These are phyloP conservation scores for Phania funesta DNA, from an alignment of 2,888 invertebrate genomes.

Conservation along the genomic window DNA sequence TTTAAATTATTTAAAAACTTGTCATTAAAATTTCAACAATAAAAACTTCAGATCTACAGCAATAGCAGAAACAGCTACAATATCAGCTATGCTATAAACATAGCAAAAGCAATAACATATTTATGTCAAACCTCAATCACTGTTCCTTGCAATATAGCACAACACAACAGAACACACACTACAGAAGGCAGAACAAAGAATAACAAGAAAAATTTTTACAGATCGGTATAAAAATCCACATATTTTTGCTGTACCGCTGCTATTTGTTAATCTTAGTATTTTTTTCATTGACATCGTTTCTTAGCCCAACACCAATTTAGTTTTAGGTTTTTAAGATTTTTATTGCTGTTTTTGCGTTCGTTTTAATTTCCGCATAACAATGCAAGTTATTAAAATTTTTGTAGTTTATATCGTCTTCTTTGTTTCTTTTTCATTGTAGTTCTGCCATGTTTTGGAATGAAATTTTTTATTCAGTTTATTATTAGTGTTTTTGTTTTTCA, in stretches of 20 bases:
- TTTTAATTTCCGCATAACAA: constrained; percentile 67
- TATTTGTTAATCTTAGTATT: constrained; percentile 22
- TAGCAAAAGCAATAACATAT: constrained; percentile 56
- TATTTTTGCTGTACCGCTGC: constrained; percentile 5
- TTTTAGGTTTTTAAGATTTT: background rate
- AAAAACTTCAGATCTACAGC: constrained; percentile 1
- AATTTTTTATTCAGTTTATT: constrained; percentile 56
- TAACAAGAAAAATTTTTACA: constrained; percentile 2
- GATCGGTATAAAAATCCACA: constrained; percentile 31
- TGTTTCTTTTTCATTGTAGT: constrained; percentile 1
- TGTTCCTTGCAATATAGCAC: constrained; percentile 21
- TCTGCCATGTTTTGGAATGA: constrained; percentile 18
- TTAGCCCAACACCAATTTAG: constrained; percentile 48
- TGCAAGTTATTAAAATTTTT: constrained; percentile 68
- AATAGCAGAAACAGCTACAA: constrained; percentile 1
- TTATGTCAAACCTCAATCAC: constrained; percentile 66
- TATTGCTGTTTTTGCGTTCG: constrained; percentile 36
- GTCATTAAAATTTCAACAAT: constrained; percentile 42
- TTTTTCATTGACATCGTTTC: constrained; percentile 1
- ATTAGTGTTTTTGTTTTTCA: constrained; percentile 56
- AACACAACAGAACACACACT: constrained; percentile 13
- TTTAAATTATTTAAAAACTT: constrained; percentile 47
- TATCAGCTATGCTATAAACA: background rate
- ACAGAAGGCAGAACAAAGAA: background rate
- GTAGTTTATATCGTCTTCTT: constrained; percentile 51